Base-by-base conservation (phyloP, 1,140 invertebrate genomes). In the Formica selysi region DNA sequence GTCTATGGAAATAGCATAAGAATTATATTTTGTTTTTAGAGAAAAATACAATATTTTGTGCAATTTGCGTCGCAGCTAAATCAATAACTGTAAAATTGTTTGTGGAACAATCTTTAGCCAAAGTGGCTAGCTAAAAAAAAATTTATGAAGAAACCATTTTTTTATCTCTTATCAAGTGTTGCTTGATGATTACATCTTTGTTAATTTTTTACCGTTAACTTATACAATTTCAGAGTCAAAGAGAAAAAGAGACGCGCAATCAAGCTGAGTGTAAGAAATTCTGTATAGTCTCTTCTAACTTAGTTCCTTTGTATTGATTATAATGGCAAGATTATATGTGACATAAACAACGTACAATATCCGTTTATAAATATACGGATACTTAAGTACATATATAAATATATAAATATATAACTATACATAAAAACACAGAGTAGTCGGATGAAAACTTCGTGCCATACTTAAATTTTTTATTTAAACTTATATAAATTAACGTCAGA, bases 291-390 rank as follows among this genome's bases (percentile, higher is more conserved):
- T n/a, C 29, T 88, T 80, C n/a, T n/a, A 57, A 11, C 73, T 89
- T 22, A 83, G 61, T 87, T 89, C 59, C 59, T 89, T 70, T 70
- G 32, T 57, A 22, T 89, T 57, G 11, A 89, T 64, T 87, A 61
- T 73, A 78, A 83, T 51, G 51, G 57, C 86, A 86, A 54, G 22
- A 86, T 78, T 89, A 54, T 22, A 86, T 51, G 54, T 71, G 62
- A 89, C 70, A 67, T 73, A 67, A 89, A 59, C 36, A 79, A 79
- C 85, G 85, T 86, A 87, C 80, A 89, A 84, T 89, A 90, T 89
- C 67, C 73, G 32, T 85, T 84, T 89, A 29, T 29, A 29, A 0
- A 84, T 48, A 48, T 89, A 87, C 54, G 76, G 51, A 89, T 44
- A 81, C 62, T 76, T 67, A 73, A 61, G 54, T 59, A 57, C 68